phyloP scores from a whole-genome alignment of 1,140 invertebrate species.

The Maconellicoccus hirsutus region DNA sequence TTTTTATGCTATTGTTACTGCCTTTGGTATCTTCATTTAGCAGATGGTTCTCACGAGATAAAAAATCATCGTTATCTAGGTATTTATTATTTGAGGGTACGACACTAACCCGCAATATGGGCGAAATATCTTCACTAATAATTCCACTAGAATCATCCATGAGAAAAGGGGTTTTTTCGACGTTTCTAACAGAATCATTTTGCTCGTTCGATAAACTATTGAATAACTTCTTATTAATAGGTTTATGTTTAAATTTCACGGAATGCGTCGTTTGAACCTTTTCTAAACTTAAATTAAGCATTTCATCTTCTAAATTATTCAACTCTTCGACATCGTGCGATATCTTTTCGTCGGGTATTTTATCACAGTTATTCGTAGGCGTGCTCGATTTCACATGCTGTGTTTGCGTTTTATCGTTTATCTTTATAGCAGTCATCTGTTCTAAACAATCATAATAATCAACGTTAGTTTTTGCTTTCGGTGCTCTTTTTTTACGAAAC shows the following conservation, averaged over 20 bases:
- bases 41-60: background rate
- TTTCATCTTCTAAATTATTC: background rate
- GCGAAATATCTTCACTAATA: background rate
- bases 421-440: background rate
- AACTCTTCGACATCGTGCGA: background rate
- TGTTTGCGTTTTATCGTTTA: background rate
- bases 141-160: background rate
- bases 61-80: background rate
- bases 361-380: background rate
- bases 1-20: background rate
- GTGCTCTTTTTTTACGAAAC: background rate
- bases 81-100: background rate
- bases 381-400: background rate
- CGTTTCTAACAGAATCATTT: background rate
- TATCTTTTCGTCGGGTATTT: background rate
- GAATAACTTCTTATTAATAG: background rate
- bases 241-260: background rate
- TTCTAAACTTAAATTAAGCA: background rate
- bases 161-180: background rate
- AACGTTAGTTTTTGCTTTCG: background rate
- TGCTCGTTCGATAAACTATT: background rate
- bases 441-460: background rate
- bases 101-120: background rate
- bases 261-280: background rate
- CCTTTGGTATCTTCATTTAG: too few relatives aligned